Percentiles rank a stretch among this genome's conserved stretches.
phyloP scores from a whole-genome alignment of 2,797 vertebrate genomes.

The Oceanodroma leucorhoa region DNA sequence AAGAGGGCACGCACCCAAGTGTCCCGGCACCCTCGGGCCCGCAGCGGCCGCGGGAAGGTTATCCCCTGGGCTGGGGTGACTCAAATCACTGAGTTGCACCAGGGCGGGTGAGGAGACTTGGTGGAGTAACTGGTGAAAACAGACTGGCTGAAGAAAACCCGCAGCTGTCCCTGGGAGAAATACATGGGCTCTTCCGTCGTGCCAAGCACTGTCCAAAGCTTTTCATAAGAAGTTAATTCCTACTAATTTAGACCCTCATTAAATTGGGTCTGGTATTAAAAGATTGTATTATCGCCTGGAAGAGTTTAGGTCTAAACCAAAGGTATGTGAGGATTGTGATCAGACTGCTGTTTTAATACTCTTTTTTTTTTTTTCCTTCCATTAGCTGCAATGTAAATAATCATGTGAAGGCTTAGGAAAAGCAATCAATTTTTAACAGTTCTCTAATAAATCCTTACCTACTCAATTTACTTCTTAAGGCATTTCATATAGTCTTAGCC shows the following conservation, averaged over 20 bases:
- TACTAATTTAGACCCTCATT: neutral
- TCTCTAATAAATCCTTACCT: neutral
- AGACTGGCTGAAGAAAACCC: neutral
- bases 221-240: neutral
- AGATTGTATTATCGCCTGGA: neutral
- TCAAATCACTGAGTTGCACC: neutral
- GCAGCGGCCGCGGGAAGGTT: neutral
- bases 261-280: neutral
- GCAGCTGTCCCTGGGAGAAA: neutral
- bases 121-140: neutral
- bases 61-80: neutral
- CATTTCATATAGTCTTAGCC: neutral
- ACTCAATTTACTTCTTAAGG: neutral
- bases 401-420: neutral
- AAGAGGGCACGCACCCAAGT: no score
- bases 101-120: accelerated
- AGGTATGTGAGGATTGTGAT: neutral
- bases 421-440: neutral
- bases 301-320: neutral
- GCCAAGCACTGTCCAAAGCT: neutral
- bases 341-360: neutral
- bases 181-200: neutral
- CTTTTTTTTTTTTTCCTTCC: neutral
- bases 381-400: neutral
- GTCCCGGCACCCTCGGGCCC: neutral